A percentile compares a stretch with the other conserved stretches of the same genome.
These are phyloP conservation scores for Numenius arquata DNA, from an alignment of 2,113 vertebrate genomes.

Conservation along the genomic window DNA sequence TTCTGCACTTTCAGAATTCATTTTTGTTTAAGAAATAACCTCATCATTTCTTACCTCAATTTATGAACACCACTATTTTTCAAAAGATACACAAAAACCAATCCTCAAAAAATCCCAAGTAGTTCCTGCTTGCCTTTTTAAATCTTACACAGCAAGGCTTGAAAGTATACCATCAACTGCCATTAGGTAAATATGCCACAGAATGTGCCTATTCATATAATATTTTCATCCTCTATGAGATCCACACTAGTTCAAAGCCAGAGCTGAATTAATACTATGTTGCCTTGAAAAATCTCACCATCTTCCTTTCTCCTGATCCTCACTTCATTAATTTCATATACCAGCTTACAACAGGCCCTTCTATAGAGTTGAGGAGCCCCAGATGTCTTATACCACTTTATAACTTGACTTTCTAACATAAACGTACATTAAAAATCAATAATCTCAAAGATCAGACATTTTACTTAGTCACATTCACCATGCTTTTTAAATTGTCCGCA, in stretches of 20 bases:
- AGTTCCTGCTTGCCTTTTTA: neutral
- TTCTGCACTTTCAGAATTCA: neutral
- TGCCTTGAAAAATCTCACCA: neutral
- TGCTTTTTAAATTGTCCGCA: neutral
- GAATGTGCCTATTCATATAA: neutral
- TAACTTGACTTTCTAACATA: neutral
- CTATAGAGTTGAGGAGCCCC: neutral
- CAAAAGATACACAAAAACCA: neutral
- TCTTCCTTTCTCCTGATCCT: neutral
- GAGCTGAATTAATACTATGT: neutral
- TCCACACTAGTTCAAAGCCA: neutral
- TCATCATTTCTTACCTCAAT: neutral
- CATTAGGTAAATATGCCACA: neutral
- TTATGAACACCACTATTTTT: neutral
- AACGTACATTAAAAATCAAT: neutral
- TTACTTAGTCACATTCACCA: neutral
- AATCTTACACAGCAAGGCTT: neutral
- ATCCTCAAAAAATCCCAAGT: neutral
- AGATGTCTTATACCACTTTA: neutral
- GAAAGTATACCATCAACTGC: neutral
- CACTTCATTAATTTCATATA: neutral
- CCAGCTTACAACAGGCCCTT: neutral
- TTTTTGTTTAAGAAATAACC: neutral
- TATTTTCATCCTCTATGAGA: neutral
- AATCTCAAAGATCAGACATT: neutral